These are phyloP conservation scores for Melanostoma mellinum DNA, from an alignment of 2,888 invertebrate species.

Conservation along the genomic window DNA sequence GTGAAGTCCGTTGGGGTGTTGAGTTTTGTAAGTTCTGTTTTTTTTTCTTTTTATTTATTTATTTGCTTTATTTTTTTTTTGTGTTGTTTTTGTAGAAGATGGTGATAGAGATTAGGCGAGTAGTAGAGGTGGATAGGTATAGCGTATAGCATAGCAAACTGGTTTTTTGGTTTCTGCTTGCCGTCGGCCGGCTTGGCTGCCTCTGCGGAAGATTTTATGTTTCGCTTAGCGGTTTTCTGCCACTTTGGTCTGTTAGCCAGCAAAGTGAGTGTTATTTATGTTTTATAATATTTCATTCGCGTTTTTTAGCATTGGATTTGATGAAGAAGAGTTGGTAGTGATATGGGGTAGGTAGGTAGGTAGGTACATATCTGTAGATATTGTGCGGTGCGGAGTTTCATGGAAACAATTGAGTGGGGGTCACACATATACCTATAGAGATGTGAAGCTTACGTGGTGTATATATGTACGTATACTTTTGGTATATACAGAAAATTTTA, in stretches of 20 bases:
- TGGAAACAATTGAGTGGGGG: slow-evolving; percentile 16
- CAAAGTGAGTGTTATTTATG: slow-evolving; percentile 42
- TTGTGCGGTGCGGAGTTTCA: slow-evolving; percentile 24
- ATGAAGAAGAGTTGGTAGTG: too few species aligned
- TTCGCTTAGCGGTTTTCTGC: slow-evolving; percentile 60
- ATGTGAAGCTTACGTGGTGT: too few species aligned
- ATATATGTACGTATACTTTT: too few species aligned
- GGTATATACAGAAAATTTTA: too few species aligned
- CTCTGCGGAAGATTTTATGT: slow-evolving; percentile 47
- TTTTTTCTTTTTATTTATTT: slow-evolving; percentile 17
- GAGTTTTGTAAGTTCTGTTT: slow-evolving; percentile 34
- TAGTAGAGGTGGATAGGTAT: slow-evolving; percentile 17
- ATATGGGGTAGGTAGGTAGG: slow-evolving; percentile 15
- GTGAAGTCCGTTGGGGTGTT: slow-evolving; percentile 63
- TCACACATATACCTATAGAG: background rate
- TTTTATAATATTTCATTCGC: slow-evolving; percentile 7
- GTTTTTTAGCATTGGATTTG: too few species aligned
- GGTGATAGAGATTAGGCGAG: slow-evolving; percentile 63
- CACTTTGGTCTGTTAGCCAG: slow-evolving; percentile 41
- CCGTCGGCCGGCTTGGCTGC: slow-evolving; percentile 6
- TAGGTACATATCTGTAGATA: slow-evolving; percentile 15
- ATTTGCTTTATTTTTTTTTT: slow-evolving; percentile 3
- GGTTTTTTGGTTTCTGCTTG: slow-evolving; percentile 43
- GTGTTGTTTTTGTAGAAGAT: slow-evolving; percentile 14
- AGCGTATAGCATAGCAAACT: slow-evolving; percentile 10